phyloP scores from a whole-genome alignment of 2,888 invertebrate genomes.

The Oligia fasciuncula region DNA sequence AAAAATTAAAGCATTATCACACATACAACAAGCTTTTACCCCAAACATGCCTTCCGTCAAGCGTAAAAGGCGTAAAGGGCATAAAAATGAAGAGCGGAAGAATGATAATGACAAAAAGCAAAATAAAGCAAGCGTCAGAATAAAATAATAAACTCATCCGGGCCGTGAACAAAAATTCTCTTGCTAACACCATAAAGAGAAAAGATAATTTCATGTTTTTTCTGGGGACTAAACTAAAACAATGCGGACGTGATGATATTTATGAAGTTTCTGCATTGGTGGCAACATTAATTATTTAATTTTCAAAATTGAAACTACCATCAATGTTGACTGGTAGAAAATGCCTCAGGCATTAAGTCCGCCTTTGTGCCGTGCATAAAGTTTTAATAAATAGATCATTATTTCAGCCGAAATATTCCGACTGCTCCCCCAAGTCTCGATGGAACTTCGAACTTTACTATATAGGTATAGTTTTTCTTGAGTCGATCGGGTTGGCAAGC shows the following conservation, averaged over 20 bases:
- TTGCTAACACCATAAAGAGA: constrained; percentile 19
- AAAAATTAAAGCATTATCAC: constrained; percentile 26
- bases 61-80: constrained; percentile 41
- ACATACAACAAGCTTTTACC: constrained; percentile 8
- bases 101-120: constrained; percentile 50
- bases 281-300: neutral
- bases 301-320: neutral
- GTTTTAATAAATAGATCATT: no score
- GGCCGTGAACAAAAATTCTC: constrained; percentile 11
- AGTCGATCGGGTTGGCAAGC: neutral
- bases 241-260: neutral
- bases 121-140: constrained; percentile 48
- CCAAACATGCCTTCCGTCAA: constrained; percentile 31
- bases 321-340: no score
- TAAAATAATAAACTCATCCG: constrained; percentile 38
- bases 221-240: neutral
- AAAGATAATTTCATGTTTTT: constrained; percentile 21
- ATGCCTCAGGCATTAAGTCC: no score
- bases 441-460: neutral
- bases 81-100: constrained; percentile 46
- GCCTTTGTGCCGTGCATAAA: no score
- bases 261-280: neutral
- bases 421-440: neutral
- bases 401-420: neutral
- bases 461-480: neutral